Conservation (phyloP, 2,113 vertebrate genomes). For the Ornithorhynchus anatinus region DNA sequence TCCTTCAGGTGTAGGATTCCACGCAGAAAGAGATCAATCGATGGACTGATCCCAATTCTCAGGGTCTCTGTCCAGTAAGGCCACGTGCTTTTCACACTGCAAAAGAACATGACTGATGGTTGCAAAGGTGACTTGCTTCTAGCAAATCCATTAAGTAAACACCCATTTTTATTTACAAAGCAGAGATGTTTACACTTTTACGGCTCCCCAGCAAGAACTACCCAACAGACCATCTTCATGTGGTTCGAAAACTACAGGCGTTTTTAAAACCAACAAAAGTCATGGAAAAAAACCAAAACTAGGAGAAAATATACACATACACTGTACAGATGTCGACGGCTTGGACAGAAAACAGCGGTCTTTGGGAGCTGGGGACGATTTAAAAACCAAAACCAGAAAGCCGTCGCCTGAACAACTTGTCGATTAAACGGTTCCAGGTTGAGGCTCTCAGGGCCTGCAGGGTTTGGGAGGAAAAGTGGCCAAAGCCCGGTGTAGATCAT, state of each 20-base stretch:
- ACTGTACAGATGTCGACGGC: constrained; percentile 46
- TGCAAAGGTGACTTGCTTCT: not conserved
- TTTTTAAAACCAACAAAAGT: constrained; percentile 26
- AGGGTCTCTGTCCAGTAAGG: not conserved
- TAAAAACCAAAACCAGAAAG: constrained; percentile 34
- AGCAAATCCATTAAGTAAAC: constrained; percentile 63
- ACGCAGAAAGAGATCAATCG: not conserved
- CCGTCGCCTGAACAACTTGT: constrained; percentile 16
- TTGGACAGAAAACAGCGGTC: not conserved
- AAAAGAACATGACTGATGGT: not conserved
- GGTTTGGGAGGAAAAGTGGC: not conserved
- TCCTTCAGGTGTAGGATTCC: not conserved
- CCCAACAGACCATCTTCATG: constrained; percentile 44
- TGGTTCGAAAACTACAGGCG: constrained; percentile 65
- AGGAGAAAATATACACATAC: constrained; percentile 33
- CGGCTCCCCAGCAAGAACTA: constrained; percentile 52
- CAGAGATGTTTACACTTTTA: constrained; percentile 44
- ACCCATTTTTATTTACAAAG: constrained; percentile 77
- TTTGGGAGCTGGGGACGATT: constrained; percentile 1
- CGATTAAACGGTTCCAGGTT: not conserved
- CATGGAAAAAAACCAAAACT: constrained; percentile 1
- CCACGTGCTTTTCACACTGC: not conserved
- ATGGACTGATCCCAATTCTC: too few species aligned
- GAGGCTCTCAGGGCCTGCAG: constrained; percentile 8
- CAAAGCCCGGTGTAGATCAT: too few species aligned